These are phyloP conservation scores for Gambusia yucatana DNA, from an alignment of 2,797 vertebrate species.

Conservation along the genomic window DNA sequence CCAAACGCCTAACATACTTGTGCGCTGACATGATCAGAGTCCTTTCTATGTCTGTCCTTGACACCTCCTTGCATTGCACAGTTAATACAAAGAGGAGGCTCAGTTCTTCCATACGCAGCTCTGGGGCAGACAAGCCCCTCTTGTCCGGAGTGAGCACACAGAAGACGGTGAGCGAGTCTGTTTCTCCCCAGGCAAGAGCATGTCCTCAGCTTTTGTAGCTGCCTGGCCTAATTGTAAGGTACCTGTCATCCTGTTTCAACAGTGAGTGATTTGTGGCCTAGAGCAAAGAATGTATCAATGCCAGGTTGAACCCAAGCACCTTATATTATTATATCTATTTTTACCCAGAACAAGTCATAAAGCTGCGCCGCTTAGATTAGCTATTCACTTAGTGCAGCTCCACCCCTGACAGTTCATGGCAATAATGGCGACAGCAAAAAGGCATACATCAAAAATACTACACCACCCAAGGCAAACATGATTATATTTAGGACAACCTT, in stretches of 20 bases:
- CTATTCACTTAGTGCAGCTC: conserved; percentile 47
- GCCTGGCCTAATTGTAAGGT: conserved; percentile 64
- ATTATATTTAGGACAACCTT: conserved; percentile 40
- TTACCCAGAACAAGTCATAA: conserved; percentile 27
- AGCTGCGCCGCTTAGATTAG: conserved; percentile 23
- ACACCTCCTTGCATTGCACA: conserved; percentile 44
- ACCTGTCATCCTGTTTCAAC: conserved; percentile 58
- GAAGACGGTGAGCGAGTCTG: conserved; percentile 27
- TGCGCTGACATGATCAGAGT: conserved; percentile 30
- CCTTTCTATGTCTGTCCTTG: conserved; percentile 52
- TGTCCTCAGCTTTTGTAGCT: conserved; percentile 56
- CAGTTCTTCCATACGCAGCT: conserved; percentile 31
- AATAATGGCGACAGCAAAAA: conserved; percentile 27
- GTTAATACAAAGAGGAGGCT: conserved; percentile 27
- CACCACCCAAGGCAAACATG: conserved; percentile 25
- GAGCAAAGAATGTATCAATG: conserved; percentile 64
- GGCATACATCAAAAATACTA: conserved; percentile 33
- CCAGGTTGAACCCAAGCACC: conserved; percentile 61
- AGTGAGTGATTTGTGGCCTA: conserved; percentile 63
- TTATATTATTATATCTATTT: conserved; percentile 47
- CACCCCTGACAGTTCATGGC: conserved; percentile 41
- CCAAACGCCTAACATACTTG: conserved; percentile 44
- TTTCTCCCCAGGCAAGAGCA: conserved; percentile 65
- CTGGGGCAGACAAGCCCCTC: conserved; percentile 30
- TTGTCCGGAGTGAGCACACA: conserved; percentile 30